A percentile compares a stretch with the other conserved stretches of the same genome.
These are phyloP conservation scores for Pelvicachromis taeniatus DNA, from an alignment of 2,113 vertebrate genomes.

Conservation along the genomic window DNA sequence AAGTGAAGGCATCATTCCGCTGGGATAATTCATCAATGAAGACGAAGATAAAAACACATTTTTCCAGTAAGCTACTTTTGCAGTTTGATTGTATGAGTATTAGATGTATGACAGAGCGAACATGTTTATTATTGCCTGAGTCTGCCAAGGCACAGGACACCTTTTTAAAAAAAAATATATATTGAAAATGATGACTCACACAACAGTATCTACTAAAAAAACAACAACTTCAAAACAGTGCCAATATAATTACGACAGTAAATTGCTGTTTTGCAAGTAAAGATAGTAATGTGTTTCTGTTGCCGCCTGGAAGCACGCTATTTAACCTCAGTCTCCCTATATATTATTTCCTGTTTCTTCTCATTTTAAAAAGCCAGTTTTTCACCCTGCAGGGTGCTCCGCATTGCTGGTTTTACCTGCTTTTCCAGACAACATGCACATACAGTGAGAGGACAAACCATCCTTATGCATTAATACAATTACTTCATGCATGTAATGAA, in stretches of 20 bases:
- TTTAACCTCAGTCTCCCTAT: not conserved
- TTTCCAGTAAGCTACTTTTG: not conserved
- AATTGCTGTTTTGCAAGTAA: not conserved
- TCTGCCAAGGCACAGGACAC: not conserved
- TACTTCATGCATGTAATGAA: not conserved
- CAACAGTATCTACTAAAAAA: not conserved
- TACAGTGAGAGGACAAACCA: not conserved
- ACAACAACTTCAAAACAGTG: not conserved
- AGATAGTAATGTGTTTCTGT: not conserved
- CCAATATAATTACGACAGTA: not conserved
- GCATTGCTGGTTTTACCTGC: not conserved
- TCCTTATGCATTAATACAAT: not conserved
- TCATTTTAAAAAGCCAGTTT: not conserved
- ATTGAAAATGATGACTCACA: not conserved
- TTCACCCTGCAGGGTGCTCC: not conserved
- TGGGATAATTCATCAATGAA: slow-evolving; percentile 11
- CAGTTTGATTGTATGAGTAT: not conserved
- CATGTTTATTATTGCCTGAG: not conserved
- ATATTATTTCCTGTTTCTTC: not conserved
- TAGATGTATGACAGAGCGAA: not conserved
- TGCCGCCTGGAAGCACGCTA: not conserved
- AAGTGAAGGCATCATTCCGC: not conserved
- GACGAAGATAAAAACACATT: not conserved
- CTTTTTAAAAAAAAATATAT: not conserved
- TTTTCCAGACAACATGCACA: not conserved